phyloP scores from a whole-genome alignment of 2,113 vertebrate genomes.

The Tyrannus savana region DNA sequence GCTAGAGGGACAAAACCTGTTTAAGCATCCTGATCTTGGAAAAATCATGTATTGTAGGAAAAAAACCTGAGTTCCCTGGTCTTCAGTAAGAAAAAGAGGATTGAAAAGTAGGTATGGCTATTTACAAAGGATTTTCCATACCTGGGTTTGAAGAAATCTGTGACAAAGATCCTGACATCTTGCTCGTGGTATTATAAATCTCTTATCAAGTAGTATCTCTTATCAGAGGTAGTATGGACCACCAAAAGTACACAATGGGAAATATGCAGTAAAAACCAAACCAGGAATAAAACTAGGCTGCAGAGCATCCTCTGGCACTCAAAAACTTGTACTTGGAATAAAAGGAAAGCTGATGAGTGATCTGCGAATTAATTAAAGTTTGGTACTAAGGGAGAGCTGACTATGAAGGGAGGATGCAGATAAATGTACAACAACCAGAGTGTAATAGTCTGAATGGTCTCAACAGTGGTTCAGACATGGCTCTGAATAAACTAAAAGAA shows the following conservation, averaged over 20 bases:
- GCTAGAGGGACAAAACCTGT: background rate
- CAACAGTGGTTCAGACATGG: background rate
- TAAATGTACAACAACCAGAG: background rate
- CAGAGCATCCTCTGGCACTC: background rate
- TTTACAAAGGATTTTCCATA: background rate
- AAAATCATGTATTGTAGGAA: background rate
- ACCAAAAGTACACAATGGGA: background rate
- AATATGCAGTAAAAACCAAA: background rate
- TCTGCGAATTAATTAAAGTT: background rate
- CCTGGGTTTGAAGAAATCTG: background rate
- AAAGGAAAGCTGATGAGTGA: background rate
- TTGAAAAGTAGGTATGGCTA: background rate
- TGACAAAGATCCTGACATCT: background rate
- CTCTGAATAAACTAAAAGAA: background rate
- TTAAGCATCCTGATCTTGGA: background rate
- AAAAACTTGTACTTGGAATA: background rate
- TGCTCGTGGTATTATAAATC: background rate
- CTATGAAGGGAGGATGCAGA: background rate
- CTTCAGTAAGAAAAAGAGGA: background rate
- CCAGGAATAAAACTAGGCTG: background rate
- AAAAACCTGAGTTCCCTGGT: background rate
- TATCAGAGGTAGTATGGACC: background rate
- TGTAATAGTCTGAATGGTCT: background rate
- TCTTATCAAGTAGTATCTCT: background rate
- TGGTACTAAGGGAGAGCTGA: background rate